Evolutionary conservation across 2,888 invertebrate species (phyloP).

Genomic region (Troglohyphantes excavatus): DNA sequence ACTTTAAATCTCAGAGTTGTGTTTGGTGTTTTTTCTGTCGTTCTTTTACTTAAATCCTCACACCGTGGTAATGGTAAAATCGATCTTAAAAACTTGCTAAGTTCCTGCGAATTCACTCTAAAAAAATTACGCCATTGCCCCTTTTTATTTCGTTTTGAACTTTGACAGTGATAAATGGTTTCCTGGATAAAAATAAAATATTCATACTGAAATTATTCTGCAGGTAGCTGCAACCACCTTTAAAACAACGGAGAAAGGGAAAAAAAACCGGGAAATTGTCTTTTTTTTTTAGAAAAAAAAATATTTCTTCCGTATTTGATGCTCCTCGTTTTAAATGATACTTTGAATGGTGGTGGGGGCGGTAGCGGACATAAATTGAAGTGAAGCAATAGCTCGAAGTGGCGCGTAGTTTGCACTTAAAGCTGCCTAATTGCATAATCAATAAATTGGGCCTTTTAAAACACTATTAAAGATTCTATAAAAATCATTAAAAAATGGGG

Average conservation of each 20-base stretch:
- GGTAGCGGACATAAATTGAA: slow-evolving; percentile 55
- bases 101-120: slow-evolving; percentile 71
- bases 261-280: slow-evolving; percentile 46
- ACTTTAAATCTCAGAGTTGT: slow-evolving; percentile 68
- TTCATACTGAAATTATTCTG: slow-evolving; percentile 75
- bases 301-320: slow-evolving; percentile 73
- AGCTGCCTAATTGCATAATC: slow-evolving; percentile 73
- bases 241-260: slow-evolving; percentile 65
- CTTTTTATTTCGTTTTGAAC: slow-evolving; percentile 62
- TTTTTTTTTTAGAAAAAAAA: slow-evolving; percentile 57
- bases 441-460: slow-evolving; percentile 72
- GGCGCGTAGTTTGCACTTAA: slow-evolving; percentile 45
- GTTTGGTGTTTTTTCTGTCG: slow-evolving; percentile 35
- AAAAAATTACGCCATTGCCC: slow-evolving; percentile 65
- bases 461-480: slow-evolving; percentile 72
- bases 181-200: slow-evolving; percentile 75
- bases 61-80: slow-evolving; percentile 75
- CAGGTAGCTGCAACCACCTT: slow-evolving; percentile 52
- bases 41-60: slow-evolving; percentile 19
- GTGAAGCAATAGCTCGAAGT: slow-evolving; percentile 12
- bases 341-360: slow-evolving; percentile 15
- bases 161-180: slow-evolving; percentile 78
- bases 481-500: slow-evolving; percentile 64
- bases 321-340: slow-evolving; percentile 65
- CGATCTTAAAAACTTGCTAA: slow-evolving; percentile 73